phyloP scores from a whole-genome alignment of 92 coral and sea anemone species.

The Palythoa grandiflora region DNA sequence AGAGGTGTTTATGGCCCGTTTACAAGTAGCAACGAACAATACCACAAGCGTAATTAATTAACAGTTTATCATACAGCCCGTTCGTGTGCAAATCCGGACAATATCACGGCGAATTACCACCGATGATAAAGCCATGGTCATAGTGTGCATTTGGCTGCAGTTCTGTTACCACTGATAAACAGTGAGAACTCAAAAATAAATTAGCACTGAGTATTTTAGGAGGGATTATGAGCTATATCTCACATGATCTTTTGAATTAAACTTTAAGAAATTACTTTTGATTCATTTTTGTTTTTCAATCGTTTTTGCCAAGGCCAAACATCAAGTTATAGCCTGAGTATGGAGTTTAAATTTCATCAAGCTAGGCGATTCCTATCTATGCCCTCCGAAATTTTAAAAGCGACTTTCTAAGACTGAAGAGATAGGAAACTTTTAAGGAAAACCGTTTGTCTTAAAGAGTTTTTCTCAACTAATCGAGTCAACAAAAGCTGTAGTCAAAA shows the following conservation, averaged over 20 bases:
- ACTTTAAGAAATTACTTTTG: neutral
- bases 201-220: neutral
- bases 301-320: neutral
- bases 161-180: conserved; percentile 23
- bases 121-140: neutral
- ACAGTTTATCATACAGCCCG: conserved; percentile 27
- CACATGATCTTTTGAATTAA: neutral
- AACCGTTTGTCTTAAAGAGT: conserved; percentile 41
- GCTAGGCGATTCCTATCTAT: too few species aligned
- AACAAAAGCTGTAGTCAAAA: conserved; percentile 68
- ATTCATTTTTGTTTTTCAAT: neutral
- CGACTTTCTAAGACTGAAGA: too few species aligned
- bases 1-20: conserved; percentile 43
- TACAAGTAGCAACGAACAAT: conserved; percentile 15
- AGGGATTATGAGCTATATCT: conserved; percentile 13
- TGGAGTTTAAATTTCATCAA: neutral
- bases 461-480: conserved; percentile 49
- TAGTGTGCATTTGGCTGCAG: neutral
- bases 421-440: conserved; percentile 17
- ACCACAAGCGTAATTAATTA: conserved; percentile 36
- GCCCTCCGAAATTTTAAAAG: too few species aligned
- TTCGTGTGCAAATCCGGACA: conserved; percentile 34
- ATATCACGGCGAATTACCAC: neutral
- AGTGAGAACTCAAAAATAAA: neutral
- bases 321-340: neutral